phyloP scores from a whole-genome alignment of 2,888 invertebrate species.

The Pseudoips prasinana region DNA sequence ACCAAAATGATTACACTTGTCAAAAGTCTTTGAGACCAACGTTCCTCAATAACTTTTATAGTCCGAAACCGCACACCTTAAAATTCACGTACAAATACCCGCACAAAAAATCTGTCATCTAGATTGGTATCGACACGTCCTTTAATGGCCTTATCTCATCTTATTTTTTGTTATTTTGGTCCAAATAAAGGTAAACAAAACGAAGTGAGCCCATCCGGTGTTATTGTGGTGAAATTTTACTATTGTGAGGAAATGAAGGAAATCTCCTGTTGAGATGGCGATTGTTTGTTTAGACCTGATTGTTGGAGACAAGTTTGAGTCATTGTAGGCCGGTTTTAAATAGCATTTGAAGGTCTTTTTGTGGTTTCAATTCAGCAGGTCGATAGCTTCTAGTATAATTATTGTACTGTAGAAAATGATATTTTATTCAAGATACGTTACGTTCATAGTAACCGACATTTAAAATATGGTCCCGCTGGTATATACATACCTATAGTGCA shows the following conservation, averaged over 20 bases:
- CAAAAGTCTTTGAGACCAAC: too few relatives aligned
- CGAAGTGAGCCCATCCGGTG: slow-evolving; percentile 61
- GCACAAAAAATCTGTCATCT: slow-evolving; percentile 5
- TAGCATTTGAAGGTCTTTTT: slow-evolving; percentile 5
- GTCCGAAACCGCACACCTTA: too few relatives aligned
- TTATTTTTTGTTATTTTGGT: slow-evolving; percentile 56
- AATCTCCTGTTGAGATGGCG: slow-evolving; percentile 25
- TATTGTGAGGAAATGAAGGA: slow-evolving; percentile 29
- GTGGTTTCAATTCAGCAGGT: too few relatives aligned
- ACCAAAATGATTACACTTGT: too few relatives aligned
- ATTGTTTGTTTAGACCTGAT: slow-evolving; percentile 21
- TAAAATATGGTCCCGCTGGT: too few relatives aligned
- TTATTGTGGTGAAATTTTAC: slow-evolving; percentile 47
- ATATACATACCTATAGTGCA: too few relatives aligned
- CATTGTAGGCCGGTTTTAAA: slow-evolving; percentile 8
- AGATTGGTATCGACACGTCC: slow-evolving; percentile 20
- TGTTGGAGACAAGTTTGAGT: slow-evolving; percentile 25
- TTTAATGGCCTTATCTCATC: slow-evolving; percentile 50
- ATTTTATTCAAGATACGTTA: too few relatives aligned
- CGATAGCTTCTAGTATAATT: too few relatives aligned
- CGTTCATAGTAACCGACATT: too few relatives aligned
- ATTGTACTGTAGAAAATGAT: too few relatives aligned
- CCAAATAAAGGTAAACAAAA: slow-evolving; percentile 67
- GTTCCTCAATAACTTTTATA: too few relatives aligned
- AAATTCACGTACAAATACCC: slow-evolving; percentile 3